phyloP scores from a whole-genome alignment of 2,888 invertebrate genomes.

The Diaphora mendica region DNA sequence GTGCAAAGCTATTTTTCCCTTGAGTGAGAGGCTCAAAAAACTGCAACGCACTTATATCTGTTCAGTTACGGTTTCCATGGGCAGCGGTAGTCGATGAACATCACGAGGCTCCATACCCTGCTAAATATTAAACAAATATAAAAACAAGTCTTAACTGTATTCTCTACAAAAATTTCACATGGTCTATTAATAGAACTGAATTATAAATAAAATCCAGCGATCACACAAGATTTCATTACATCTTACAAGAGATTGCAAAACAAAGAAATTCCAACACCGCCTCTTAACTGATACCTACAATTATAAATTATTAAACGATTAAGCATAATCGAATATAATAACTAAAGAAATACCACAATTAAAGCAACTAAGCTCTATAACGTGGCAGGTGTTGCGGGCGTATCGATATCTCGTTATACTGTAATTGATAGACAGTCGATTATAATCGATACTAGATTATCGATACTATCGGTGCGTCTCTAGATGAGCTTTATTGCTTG shows the following conservation, averaged over 20 bases:
- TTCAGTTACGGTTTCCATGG: too few relatives aligned
- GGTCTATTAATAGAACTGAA: not conserved
- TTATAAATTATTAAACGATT: slow-evolving; percentile 45
- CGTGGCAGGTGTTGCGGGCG: slow-evolving; percentile 65
- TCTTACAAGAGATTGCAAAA: slow-evolving; percentile 13
- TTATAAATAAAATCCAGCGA: slow-evolving; percentile 3
- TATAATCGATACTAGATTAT: slow-evolving; percentile 49
- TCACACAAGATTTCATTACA: slow-evolving; percentile 2
- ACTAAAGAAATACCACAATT: slow-evolving; percentile 40
- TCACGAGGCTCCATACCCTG: too few relatives aligned
- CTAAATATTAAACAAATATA: too few relatives aligned
- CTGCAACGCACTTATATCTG: too few relatives aligned
- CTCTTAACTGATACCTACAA: slow-evolving; percentile 26
- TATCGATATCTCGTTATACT: slow-evolving; percentile 67
- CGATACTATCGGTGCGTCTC: slow-evolving; percentile 52
- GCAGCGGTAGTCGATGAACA: too few relatives aligned
- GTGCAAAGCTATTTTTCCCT: too few relatives aligned
- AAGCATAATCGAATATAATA: slow-evolving; percentile 40
- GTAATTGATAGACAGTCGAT: slow-evolving; percentile 58
- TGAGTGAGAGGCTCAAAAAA: too few relatives aligned
- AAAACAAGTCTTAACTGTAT: too few relatives aligned
- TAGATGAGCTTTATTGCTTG: slow-evolving; percentile 57
- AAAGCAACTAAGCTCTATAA: slow-evolving; percentile 45
- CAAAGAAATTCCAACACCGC: slow-evolving; percentile 18
- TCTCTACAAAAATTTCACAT: too few relatives aligned